A percentile compares a stretch with the other conserved stretches of the same genome.
These are phyloP conservation scores for Syngnathus acus DNA, from an alignment of 2,797 vertebrate species.

Conservation along the genomic window DNA sequence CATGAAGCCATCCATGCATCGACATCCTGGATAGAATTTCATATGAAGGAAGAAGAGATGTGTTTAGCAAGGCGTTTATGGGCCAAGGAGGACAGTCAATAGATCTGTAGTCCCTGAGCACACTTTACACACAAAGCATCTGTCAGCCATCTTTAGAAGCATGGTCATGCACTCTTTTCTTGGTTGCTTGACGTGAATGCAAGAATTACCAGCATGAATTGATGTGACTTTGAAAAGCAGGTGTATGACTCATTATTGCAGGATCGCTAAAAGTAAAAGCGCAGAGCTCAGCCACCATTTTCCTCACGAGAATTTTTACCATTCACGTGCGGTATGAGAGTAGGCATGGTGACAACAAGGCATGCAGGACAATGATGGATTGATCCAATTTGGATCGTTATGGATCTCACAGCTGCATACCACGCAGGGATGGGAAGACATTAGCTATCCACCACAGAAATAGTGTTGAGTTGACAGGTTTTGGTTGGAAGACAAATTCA, in stretches of 20 bases:
- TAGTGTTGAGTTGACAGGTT: not conserved
- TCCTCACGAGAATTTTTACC: not conserved
- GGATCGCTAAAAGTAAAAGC: constrained; percentile 18
- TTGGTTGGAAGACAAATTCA: not conserved
- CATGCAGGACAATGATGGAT: not conserved
- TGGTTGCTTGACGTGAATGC: constrained; percentile 23
- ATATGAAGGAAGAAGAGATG: constrained; percentile 37
- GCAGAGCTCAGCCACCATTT: not conserved
- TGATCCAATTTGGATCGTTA: not conserved
- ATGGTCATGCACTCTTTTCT: constrained; percentile 21
- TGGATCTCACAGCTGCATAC: not conserved
- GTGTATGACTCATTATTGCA: constrained; percentile 42
- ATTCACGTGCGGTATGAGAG: not conserved
- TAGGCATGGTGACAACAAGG: not conserved
- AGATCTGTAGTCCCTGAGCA: constrained; percentile 28
- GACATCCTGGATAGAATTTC: constrained; percentile 30
- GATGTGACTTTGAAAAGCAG: constrained; percentile 26
- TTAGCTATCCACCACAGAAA: not conserved
- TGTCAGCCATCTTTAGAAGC: constrained; percentile 34
- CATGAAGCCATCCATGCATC: constrained; percentile 11
- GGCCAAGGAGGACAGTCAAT: constrained; percentile 31
- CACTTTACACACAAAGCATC: constrained; percentile 18
- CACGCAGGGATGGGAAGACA: not conserved
- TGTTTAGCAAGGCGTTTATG: constrained; percentile 42
- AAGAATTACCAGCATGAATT: constrained; percentile 15